These are phyloP conservation scores for Azemiops feae DNA, from an alignment of 2,113 vertebrate species.

Conservation along the genomic window DNA sequence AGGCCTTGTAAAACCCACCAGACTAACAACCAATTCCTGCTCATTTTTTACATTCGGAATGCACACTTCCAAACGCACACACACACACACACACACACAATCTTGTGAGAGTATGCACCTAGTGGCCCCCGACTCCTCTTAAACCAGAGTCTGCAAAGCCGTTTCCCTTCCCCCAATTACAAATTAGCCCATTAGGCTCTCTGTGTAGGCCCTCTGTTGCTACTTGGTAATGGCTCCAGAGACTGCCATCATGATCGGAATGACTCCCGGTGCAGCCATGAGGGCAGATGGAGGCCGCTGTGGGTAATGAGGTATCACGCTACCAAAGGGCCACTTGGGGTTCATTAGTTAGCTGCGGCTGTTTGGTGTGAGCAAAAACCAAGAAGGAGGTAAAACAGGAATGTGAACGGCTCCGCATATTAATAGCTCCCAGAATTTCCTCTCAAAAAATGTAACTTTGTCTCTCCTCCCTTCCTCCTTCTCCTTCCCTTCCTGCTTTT, in stretches of 20 bases:
- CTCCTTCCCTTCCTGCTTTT: not conserved
- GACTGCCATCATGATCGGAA: conserved; percentile 99
- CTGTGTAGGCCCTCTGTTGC: conserved; percentile 94
- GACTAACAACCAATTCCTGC: conserved; percentile 84
- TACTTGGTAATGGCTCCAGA: conserved; percentile 99
- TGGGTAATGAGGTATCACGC: conserved; percentile 99
- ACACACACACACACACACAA: conserved; percentile 39
- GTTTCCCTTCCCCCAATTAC: conserved; percentile 97
- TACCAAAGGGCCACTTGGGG: conserved; percentile 94
- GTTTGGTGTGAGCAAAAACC: conserved; percentile 72
- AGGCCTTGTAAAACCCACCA: conserved; percentile 80
- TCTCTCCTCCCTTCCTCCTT: too few relatives aligned
- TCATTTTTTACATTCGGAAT: conserved; percentile 93
- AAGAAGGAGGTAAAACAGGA: conserved; percentile 77
- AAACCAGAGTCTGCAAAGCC: conserved; percentile 85
- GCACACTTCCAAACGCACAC: conserved; percentile 81
- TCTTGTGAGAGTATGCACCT: not conserved
- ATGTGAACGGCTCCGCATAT: conserved; percentile 80
- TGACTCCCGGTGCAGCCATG: conserved; percentile 96
- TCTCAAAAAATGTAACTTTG: conserved; percentile 72
- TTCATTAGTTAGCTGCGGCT: conserved; percentile 92
- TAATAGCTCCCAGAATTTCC: conserved; percentile 80
- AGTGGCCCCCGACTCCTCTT: not conserved
- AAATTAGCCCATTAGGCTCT: conserved; percentile 99
- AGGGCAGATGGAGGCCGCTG: conserved; percentile 99